These are phyloP conservation scores for Morpho achilles DNA, from an alignment of 2,888 invertebrate genomes.

Conservation along the genomic window DNA sequence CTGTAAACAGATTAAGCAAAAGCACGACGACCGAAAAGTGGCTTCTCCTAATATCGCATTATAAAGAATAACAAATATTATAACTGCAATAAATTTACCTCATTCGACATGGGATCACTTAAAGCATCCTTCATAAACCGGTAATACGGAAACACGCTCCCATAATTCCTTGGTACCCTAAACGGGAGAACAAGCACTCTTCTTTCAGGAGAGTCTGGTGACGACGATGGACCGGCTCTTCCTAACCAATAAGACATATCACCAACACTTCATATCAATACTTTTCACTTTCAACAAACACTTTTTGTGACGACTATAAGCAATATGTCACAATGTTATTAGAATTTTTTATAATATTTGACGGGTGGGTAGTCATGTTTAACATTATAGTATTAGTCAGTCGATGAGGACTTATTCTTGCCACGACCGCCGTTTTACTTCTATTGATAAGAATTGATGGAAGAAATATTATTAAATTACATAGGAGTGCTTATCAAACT, in stretches of 20 bases:
- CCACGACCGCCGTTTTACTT: slow-evolving; percentile 34
- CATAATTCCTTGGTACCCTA: slow-evolving; percentile 77
- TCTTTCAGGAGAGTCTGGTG: slow-evolving; percentile 47
- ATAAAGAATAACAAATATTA: slow-evolving; percentile 1
- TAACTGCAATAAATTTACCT: slow-evolving; percentile 40
- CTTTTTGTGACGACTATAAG: slow-evolving; percentile 1
- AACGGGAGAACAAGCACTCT: slow-evolving; percentile 60
- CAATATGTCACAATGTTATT: background rate
- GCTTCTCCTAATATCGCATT: background rate
- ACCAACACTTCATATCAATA: slow-evolving; percentile 18
- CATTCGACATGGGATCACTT: slow-evolving; percentile 51
- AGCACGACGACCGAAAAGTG: too few species aligned
- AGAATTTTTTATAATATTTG: background rate
- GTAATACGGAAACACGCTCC: slow-evolving; percentile 81
- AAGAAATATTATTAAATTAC: slow-evolving; percentile 43
- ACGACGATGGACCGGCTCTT: slow-evolving; percentile 44
- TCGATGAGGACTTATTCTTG: slow-evolving; percentile 17
- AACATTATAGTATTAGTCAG: background rate
- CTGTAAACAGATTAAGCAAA: too few species aligned
- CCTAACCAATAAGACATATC: slow-evolving; percentile 44
- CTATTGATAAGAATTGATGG: slow-evolving; percentile 63
- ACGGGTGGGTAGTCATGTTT: slow-evolving; percentile 20
- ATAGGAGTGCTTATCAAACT: slow-evolving; percentile 60
- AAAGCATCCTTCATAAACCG: slow-evolving; percentile 77
- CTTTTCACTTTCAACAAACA: background rate